Evolutionary conservation across 1,140 invertebrate genomes (phyloP).

Genomic region (Armadillidium nasatum): DNA sequence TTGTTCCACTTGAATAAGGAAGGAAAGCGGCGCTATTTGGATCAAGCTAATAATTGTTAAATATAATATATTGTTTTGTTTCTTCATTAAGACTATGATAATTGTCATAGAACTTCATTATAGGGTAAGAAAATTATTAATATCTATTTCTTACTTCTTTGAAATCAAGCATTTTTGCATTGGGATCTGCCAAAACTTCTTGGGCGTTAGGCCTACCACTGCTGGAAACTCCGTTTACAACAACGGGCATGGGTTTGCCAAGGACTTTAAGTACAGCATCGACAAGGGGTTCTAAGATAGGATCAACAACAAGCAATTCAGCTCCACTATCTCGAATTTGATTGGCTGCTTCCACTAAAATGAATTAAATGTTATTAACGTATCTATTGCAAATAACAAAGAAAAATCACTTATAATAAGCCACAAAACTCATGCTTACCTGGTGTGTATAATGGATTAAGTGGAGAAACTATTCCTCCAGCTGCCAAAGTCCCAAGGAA

Average conservation of each 20-base stretch:
- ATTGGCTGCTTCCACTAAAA: slow-evolving; percentile 26
- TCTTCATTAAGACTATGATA: too few relatives aligned
- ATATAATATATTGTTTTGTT: too few relatives aligned
- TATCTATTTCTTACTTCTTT: slow-evolving; percentile 13
- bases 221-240: slow-evolving; percentile 6
- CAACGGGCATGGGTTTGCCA: too few relatives aligned
- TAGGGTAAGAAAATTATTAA: background rate
- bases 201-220: background rate
- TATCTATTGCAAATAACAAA: too few relatives aligned
- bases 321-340: slow-evolving; percentile 31
- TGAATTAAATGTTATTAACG: too few relatives aligned
- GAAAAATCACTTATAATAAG: too few relatives aligned
- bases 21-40: background rate
- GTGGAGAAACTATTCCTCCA: slow-evolving; percentile 27
- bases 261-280: background rate
- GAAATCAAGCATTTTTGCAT: slow-evolving; percentile 17
- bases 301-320: slow-evolving; percentile 26
- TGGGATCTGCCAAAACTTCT: slow-evolving; percentile 20
- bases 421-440: slow-evolving; percentile 9
- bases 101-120: too few relatives aligned
- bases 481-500: slow-evolving; percentile 34
- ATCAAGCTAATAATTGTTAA: background rate
- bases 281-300: background rate
- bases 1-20: slow-evolving; percentile 21
- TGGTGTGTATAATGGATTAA: slow-evolving; percentile 38